A percentile compares a stretch with the other conserved stretches of the same genome.
phyloP scores from a whole-genome alignment of 53 echinoderm and acorn worm genomes.

The Crossaster papposus region DNA sequence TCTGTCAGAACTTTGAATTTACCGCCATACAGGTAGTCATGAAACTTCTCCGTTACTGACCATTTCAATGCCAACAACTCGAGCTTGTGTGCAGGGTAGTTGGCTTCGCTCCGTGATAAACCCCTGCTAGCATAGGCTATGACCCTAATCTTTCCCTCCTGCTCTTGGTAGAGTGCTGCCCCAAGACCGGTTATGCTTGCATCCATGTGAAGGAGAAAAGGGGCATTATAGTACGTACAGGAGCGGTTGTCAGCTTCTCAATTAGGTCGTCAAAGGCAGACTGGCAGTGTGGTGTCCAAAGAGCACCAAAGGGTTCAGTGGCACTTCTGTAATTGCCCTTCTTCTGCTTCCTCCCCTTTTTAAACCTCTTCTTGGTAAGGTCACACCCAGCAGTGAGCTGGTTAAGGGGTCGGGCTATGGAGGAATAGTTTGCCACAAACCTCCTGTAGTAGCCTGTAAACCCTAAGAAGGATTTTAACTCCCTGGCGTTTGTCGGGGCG shows the following conservation, averaged over 20 bases:
- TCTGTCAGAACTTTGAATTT: slow-evolving; percentile 61
- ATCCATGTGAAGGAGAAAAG: slow-evolving; percentile 77
- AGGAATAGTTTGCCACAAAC: slow-evolving; percentile 64
- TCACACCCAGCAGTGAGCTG: slow-evolving; percentile 55
- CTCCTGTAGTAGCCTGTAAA: slow-evolving; percentile 79
- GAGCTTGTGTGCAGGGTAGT: slow-evolving; percentile 70
- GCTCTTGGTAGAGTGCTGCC: slow-evolving; percentile 72
- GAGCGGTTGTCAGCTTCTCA: slow-evolving; percentile 63
- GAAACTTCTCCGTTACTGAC: slow-evolving; percentile 63
- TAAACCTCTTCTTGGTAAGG: slow-evolving; percentile 7
- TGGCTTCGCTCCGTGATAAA: slow-evolving; percentile 65
- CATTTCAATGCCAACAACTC: slow-evolving; percentile 71
- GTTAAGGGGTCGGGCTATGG: slow-evolving; percentile 70
- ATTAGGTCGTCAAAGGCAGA: slow-evolving; percentile 67
- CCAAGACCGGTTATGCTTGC: slow-evolving; percentile 66
- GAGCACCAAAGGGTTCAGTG: slow-evolving; percentile 59
- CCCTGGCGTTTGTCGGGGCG: slow-evolving; percentile 57
- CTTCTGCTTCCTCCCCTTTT: not conserved
- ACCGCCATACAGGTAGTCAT: slow-evolving; percentile 62
- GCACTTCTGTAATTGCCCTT: not conserved
- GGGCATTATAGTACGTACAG: slow-evolving; percentile 63
- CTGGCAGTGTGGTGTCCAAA: slow-evolving; percentile 67
- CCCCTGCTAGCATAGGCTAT: slow-evolving; percentile 77
- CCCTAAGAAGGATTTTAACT: slow-evolving; percentile 72
- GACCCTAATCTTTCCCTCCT: slow-evolving; percentile 63